Evolutionary conservation across 2,888 invertebrate species (phyloP).

Genomic region (Quadroppia sp.): DNA sequence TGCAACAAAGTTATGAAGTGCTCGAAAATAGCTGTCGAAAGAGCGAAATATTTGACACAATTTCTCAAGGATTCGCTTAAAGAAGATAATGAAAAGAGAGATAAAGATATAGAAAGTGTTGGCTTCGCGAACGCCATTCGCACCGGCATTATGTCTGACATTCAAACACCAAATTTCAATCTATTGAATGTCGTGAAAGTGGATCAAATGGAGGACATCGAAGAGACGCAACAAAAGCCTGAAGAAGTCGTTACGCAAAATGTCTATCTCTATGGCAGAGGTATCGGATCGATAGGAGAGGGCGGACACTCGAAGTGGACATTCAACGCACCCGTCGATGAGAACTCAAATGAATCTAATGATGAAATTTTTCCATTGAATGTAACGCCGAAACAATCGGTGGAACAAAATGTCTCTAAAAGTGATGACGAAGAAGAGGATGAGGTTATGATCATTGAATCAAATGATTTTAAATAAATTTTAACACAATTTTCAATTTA

Average conservation of each 20-base stretch:
- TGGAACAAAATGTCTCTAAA: neutral
- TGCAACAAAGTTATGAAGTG: slow-evolving; percentile 9
- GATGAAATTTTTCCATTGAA: neutral
- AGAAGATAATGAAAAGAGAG: slow-evolving; percentile 62
- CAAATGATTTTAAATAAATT: slow-evolving; percentile 6
- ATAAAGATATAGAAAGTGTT: slow-evolving; percentile 7
- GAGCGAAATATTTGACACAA: slow-evolving; percentile 51
- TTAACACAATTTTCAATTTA: neutral
- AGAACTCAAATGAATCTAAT: neutral
- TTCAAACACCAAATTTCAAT: neutral
- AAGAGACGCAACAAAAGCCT: neutral
- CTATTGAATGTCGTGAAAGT: slow-evolving; percentile 5
- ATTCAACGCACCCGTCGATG: neutral
- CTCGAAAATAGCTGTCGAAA: slow-evolving; percentile 40
- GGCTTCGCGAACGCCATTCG: slow-evolving; percentile 27
- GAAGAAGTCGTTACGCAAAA: neutral
- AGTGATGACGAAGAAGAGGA: slow-evolving; percentile 23
- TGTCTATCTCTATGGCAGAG: slow-evolving; percentile 13
- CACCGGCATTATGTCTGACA: slow-evolving; percentile 16
- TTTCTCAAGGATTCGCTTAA: slow-evolving; percentile 65
- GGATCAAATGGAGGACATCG: neutral
- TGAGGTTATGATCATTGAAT: neutral
- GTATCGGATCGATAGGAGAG: slow-evolving; percentile 38
- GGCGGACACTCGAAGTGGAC: slow-evolving; percentile 43
- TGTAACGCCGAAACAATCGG: neutral